phyloP scores from a whole-genome alignment of 1,140 invertebrate species.

The Plectrocnemia conspersa region DNA sequence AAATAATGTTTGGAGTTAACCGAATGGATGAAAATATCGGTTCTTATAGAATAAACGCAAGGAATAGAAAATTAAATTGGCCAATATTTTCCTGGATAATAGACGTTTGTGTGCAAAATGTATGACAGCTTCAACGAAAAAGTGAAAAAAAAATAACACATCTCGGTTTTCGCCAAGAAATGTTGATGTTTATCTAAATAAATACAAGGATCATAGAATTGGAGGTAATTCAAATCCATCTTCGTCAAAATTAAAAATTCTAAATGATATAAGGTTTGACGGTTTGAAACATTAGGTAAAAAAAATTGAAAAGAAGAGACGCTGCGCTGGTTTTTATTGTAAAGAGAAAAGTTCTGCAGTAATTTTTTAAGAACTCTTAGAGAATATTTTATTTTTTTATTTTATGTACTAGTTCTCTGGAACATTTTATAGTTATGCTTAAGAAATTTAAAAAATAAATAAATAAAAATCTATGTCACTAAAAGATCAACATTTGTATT shows the following conservation, averaged over 20 bases:
- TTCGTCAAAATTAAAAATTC: slow-evolving; percentile 7
- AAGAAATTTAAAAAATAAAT: too few relatives aligned
- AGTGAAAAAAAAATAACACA: slow-evolving; percentile 11
- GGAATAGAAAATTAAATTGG: slow-evolving; percentile 38
- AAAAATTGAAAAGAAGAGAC: slow-evolving; percentile 7
- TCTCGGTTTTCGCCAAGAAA: slow-evolving; percentile 6
- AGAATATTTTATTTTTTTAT: too few relatives aligned
- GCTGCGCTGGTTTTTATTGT: slow-evolving; percentile 7
- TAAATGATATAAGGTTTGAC: not conserved
- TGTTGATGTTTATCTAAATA: slow-evolving; percentile 6
- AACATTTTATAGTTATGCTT: too few relatives aligned
- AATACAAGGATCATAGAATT: slow-evolving; percentile 5
- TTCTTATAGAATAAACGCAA: slow-evolving; percentile 35
- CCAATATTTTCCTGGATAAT: slow-evolving; percentile 37
- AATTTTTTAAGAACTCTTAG: too few relatives aligned
- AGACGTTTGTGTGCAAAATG: slow-evolving; percentile 36
- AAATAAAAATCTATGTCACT: too few relatives aligned
- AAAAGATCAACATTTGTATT: too few relatives aligned
- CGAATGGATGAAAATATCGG: slow-evolving; percentile 34
- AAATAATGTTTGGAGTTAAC: slow-evolving; percentile 37
- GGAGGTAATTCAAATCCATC: slow-evolving; percentile 9
- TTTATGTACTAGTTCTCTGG: too few relatives aligned
- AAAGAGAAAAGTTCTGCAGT: slow-evolving; percentile 8
- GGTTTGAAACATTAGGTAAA: slow-evolving; percentile 2
- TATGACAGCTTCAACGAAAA: slow-evolving; percentile 22